phyloP scores from a whole-genome alignment of 2,113 vertebrate species.

The Nibea albiflora region DNA sequence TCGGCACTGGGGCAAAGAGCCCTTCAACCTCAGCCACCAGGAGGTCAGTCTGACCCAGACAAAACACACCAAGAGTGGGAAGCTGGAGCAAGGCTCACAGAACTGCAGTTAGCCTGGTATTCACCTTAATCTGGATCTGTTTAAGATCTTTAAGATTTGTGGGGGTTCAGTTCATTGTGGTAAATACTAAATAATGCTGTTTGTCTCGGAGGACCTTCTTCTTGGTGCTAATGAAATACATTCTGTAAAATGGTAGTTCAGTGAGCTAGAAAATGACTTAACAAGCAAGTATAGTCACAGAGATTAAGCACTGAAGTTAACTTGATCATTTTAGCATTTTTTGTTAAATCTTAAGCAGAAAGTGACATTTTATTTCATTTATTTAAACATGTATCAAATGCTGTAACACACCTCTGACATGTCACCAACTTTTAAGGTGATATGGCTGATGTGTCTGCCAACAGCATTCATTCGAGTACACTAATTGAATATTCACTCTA shows the following conservation, averaged over 20 bases:
- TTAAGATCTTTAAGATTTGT: slow-evolving; percentile 48
- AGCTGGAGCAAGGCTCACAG: slow-evolving; percentile 59
- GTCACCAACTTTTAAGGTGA: background rate
- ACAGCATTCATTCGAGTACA: background rate
- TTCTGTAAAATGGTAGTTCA: slow-evolving; percentile 6
- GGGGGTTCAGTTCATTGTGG: slow-evolving; percentile 33
- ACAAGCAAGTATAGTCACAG: background rate
- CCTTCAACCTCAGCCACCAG: slow-evolving; percentile 95
- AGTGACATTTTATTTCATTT: background rate
- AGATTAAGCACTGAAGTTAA: no score
- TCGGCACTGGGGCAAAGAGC: slow-evolving; percentile 93
- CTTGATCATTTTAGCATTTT: background rate
- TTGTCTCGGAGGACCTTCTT: slow-evolving; percentile 5
- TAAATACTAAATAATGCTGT: slow-evolving; percentile 10
- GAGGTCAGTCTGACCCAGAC: slow-evolving; percentile 87
- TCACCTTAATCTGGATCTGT: slow-evolving; percentile 65
- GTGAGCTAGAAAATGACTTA: slow-evolving; percentile 9
- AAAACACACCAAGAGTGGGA: slow-evolving; percentile 49
- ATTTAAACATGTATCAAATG: background rate
- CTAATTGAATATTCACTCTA: background rate
- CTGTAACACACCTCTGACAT: background rate
- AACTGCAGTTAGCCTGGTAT: slow-evolving; percentile 60
- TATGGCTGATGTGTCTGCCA: no score
- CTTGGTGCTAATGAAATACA: slow-evolving; percentile 13
- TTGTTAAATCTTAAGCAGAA: background rate